These are phyloP conservation scores for Enteromius afrohamiltoni DNA, from an alignment of 2,797 vertebrate species.

Conservation along the genomic window DNA sequence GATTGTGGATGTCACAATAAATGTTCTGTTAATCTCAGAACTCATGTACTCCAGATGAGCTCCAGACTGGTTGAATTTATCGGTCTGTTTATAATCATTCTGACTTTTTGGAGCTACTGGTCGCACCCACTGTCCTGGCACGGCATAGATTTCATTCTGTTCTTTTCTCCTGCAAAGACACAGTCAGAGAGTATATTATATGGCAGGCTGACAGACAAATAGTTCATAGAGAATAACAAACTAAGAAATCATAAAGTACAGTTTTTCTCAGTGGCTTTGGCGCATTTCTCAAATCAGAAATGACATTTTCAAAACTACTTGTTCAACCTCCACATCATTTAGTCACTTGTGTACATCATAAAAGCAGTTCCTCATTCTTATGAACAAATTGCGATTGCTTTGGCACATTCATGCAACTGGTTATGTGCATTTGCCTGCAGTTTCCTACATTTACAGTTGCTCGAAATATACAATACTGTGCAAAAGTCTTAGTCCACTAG, in stretches of 20 bases:
- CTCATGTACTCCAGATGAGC: constrained; percentile 77
- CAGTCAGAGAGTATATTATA: not conserved
- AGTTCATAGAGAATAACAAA: not conserved
- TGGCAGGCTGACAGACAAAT: not conserved
- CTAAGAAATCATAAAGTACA: not conserved
- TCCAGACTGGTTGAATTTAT: constrained; percentile 80
- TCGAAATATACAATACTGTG: too few species aligned
- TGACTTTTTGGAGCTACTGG: constrained; percentile 68
- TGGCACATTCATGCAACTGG: too few species aligned
- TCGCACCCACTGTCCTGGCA: constrained; percentile 75
- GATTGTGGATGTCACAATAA: constrained; percentile 63
- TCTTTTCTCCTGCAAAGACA: constrained; percentile 77
- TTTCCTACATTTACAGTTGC: too few species aligned
- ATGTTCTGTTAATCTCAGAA: constrained; percentile 78
- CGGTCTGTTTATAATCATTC: constrained; percentile 78
- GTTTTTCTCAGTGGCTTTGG: too few species aligned
- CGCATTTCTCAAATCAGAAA: too few species aligned
- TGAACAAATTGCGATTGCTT: too few species aligned
- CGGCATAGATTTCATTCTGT: constrained; percentile 68
- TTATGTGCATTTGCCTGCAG: too few species aligned
- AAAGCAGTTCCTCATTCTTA: too few species aligned
- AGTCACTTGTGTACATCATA: too few species aligned
- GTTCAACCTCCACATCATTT: too few species aligned
- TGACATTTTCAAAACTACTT: too few species aligned
- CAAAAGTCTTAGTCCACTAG: too few species aligned